phyloP scores from a whole-genome alignment of 2,888 invertebrate genomes.

The Drosophila histrio region DNA sequence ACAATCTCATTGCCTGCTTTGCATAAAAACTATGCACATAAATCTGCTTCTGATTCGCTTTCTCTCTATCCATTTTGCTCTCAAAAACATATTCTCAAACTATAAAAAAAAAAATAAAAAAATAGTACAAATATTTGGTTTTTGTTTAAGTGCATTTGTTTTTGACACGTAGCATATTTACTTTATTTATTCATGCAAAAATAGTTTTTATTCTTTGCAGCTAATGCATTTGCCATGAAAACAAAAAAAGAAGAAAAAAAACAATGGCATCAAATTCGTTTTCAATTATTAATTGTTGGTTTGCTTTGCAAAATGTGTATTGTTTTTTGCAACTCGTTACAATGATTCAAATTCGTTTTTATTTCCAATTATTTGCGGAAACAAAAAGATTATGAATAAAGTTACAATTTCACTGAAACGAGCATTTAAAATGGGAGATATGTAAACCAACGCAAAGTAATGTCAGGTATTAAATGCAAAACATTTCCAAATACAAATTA shows the following conservation, averaged over 20 bases:
- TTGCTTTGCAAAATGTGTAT: not conserved
- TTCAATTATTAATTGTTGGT: slow-evolving; percentile 37
- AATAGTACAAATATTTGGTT: slow-evolving; percentile 15
- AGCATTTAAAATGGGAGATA: not conserved
- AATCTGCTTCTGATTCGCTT: slow-evolving; percentile 25
- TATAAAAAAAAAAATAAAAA: not conserved
- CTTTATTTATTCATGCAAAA: slow-evolving; percentile 47
- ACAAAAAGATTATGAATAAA: slow-evolving; percentile 5
- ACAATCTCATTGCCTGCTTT: slow-evolving; percentile 9
- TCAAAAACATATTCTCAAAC: not conserved
- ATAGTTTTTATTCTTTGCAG: slow-evolving; percentile 16
- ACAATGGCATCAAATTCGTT: slow-evolving; percentile 4
- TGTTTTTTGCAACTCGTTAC: not conserved
- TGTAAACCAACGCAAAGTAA: not conserved
- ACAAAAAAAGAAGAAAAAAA: not conserved
- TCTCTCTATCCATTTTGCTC: not conserved
- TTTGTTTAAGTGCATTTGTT: slow-evolving; percentile 35
- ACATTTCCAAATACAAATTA: not conserved
- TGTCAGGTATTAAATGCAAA: not conserved
- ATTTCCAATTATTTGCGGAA: slow-evolving; percentile 1
- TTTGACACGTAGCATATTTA: slow-evolving; percentile 49
- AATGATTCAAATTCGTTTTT: not conserved
- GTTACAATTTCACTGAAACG: not conserved
- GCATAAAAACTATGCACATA: slow-evolving; percentile 34
- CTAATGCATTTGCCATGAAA: slow-evolving; percentile 23